Percentiles rank a stretch among this genome's conserved stretches.
phyloP scores from a whole-genome alignment of 2,113 vertebrate species.

The Tragelaphus buxtoni region DNA sequence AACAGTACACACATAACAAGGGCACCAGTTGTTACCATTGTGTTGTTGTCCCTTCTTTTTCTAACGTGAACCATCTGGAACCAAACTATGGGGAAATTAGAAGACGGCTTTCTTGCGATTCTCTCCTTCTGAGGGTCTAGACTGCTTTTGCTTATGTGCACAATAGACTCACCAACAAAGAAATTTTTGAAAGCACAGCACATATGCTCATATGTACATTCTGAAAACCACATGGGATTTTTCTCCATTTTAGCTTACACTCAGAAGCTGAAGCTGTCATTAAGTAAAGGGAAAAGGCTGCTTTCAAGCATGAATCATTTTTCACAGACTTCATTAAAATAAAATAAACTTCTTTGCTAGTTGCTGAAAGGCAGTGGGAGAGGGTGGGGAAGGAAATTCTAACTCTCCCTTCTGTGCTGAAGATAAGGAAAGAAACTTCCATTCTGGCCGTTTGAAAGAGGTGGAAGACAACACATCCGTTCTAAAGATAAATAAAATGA shows the following conservation, averaged over 20 bases:
- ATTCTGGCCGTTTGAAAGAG: neutral
- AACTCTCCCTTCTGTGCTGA: neutral
- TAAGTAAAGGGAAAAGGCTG: constrained; percentile 42
- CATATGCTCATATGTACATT: neutral
- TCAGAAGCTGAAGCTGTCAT: constrained; percentile 39
- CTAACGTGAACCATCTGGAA: neutral
- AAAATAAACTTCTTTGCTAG: constrained; percentile 53
- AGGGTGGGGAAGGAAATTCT: neutral
- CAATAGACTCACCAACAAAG: constrained; percentile 15
- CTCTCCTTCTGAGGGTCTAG: neutral
- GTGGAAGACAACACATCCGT: neutral
- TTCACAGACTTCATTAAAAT: constrained; percentile 60
- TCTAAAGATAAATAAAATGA: neutral
- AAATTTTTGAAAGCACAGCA: constrained; percentile 25
- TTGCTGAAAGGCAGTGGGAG: constrained; percentile 17
- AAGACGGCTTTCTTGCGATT: neutral
- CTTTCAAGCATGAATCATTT: constrained; percentile 56
- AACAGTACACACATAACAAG: rapidly evolving
- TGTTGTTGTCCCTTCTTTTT: neutral
- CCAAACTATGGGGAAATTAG: neutral
- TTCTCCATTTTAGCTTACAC: constrained; percentile 30
- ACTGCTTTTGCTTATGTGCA: neutral
- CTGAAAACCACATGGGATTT: constrained; percentile 29
- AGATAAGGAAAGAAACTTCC: neutral
- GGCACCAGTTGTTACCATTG: neutral